A percentile compares a stretch with the other conserved stretches of the same genome.
These are phyloP conservation scores for Solea senegalensis DNA, from an alignment of 2,113 vertebrate genomes.

Conservation along the genomic window DNA sequence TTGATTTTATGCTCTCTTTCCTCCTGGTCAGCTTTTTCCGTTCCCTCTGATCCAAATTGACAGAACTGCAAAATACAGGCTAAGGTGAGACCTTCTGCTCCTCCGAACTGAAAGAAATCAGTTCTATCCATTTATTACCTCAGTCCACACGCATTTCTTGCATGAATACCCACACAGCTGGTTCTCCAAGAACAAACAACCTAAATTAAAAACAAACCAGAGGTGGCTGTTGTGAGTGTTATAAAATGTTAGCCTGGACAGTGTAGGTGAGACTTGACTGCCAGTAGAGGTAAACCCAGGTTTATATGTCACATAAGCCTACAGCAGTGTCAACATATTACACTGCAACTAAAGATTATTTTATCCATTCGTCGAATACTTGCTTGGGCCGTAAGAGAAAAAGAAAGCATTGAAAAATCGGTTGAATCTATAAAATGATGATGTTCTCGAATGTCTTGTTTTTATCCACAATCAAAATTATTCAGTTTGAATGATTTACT, in stretches of 20 bases:
- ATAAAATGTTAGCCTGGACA: not conserved
- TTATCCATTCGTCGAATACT: too few relatives aligned
- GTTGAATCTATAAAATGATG: too few relatives aligned
- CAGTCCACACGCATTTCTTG: constrained; percentile 14
- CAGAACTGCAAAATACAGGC: constrained; percentile 1
- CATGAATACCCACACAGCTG: constrained; percentile 24
- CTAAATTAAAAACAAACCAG: constrained; percentile 24
- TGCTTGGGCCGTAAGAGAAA: too few relatives aligned
- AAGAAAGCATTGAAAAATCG: too few relatives aligned
- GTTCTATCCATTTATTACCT: constrained; percentile 5
- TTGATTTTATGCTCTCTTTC: constrained; percentile 5
- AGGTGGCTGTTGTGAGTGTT: not conserved
- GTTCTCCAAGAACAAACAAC: not conserved
- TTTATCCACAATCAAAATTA: too few relatives aligned
- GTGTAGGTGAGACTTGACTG: not conserved
- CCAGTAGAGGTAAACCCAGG: not conserved
- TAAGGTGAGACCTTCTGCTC: constrained; percentile 8
- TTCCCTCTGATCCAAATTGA: constrained; percentile 1
- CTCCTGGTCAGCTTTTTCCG: not conserved
- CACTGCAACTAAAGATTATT: too few relatives aligned
- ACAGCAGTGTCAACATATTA: too few relatives aligned
- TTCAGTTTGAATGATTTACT: too few relatives aligned
- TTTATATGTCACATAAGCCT: too few relatives aligned
- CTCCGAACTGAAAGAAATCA: constrained; percentile 9
- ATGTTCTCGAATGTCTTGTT: too few relatives aligned